phyloP scores from a whole-genome alignment of 2,113 vertebrate genomes.

The Pardalotus punctatus region DNA sequence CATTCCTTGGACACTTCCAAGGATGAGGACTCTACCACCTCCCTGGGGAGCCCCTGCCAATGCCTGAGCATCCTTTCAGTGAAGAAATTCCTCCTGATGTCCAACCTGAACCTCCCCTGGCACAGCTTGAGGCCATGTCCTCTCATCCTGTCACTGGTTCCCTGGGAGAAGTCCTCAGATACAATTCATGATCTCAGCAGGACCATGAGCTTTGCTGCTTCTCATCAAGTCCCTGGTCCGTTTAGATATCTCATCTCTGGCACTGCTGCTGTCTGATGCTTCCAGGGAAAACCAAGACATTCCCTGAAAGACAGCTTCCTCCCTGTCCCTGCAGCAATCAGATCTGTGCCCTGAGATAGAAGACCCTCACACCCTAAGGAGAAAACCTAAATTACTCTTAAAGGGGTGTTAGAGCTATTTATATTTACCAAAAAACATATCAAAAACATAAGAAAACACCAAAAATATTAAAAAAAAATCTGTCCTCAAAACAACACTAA shows the following conservation, averaged over 20 bases:
- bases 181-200: not conserved
- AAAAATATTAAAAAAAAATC: not conserved
- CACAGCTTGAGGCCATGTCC: not conserved
- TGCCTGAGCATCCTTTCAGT: not conserved
- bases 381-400: not conserved
- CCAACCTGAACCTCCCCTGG: not conserved
- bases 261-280: not conserved
- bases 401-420: not conserved
- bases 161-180: not conserved
- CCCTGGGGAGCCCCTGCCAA: not conserved
- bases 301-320: not conserved
- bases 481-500: not conserved
- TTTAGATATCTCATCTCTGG: not conserved
- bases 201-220: not conserved
- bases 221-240: not conserved
- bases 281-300: not conserved
- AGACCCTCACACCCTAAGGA: not conserved
- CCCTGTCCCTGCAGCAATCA: not conserved
- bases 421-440: not conserved
- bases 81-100: not conserved
- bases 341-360: not conserved
- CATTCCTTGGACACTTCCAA: not conserved
- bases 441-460: not conserved
- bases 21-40: not conserved
- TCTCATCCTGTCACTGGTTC: not conserved